Percentiles rank a stretch among this genome's conserved stretches.
These are phyloP conservation scores for Myotis findleyi DNA, from an alignment of 2,797 vertebrate genomes.

Conservation along the genomic window DNA sequence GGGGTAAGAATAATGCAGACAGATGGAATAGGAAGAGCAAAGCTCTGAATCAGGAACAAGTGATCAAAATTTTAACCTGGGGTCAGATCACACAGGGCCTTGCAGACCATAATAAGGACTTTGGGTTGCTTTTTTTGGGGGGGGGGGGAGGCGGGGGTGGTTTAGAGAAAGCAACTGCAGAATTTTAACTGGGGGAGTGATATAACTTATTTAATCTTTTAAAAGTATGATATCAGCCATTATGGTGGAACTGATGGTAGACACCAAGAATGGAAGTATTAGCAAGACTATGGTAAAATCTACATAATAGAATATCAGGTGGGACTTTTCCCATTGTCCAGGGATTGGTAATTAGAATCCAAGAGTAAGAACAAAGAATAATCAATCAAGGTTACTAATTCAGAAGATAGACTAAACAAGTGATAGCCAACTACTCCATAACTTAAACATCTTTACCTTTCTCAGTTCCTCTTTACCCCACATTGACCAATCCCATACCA, in stretches of 20 bases:
- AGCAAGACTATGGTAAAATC: not conserved
- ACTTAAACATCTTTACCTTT: not conserved
- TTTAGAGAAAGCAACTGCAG: not conserved
- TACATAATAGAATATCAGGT: not conserved
- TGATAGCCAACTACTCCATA: not conserved
- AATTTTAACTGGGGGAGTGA: not conserved
- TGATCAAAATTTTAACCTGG: not conserved
- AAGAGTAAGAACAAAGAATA: not conserved
- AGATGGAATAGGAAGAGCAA: not conserved
- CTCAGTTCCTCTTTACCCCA: not conserved
- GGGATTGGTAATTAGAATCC: not conserved
- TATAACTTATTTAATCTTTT: not conserved
- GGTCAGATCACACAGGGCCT: not conserved
- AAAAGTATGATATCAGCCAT: not conserved
- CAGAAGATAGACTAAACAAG: not conserved
- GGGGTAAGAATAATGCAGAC: not conserved
- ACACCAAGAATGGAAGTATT: slow-evolving; percentile 41
- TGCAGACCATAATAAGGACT: not conserved
- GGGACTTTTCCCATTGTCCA: not conserved
- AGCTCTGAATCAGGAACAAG: not conserved
- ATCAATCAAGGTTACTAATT: not conserved
- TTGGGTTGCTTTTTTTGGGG: not conserved
- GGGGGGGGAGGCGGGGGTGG: too few species aligned
- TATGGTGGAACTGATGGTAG: not conserved
- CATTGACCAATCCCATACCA: not conserved